Evolutionary conservation across 2,888 invertebrate species (phyloP), one percentile per base, ranked within the genome.

Genomic region (Siphonodentalium dalli): DNA sequence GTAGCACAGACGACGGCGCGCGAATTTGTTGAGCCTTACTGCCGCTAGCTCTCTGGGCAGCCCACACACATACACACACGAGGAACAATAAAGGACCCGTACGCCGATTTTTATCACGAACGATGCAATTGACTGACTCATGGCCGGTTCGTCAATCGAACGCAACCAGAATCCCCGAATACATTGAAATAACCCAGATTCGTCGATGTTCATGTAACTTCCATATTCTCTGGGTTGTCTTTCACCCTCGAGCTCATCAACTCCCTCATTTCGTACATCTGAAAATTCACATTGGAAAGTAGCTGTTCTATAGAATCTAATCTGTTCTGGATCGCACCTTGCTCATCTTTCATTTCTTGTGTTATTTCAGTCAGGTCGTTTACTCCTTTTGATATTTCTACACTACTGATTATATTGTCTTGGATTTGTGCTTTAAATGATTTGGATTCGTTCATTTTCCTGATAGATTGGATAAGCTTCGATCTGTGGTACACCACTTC

Each of bases 351-450:
- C 3, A 72, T 50, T 9, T 49, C 28, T 38, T 58, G 58, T 20
- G 66, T 64, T 8, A 65, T 52, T 35, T 58, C 64, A 53, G 63
- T 66, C 28, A 70, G 61, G 46, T 66, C 63, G 35, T 63, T 67
- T 5, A 72, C 64, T 20, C 69, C 66, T 37, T 66, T 69, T 27
- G 63, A 51, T 15, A 72, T 61, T 56, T 72, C 71, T 2, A 72
- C 69, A 20, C 68, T 63, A 31, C 69, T 69, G 9, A 68, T 61
- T 5, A 68, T 61, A 40, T 60, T 63, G 47, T 72, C 71, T 9
- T 61, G 50, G 23, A 68, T 55, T 23, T 67, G 66, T 9, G 62
- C 67, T 52, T 68, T 68, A 35, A 54, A 46, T 45, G 67, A 69
- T 37, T 67, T 61, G 3, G 69, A 64, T 38, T 61, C 53, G 27